Evolutionary conservation across 1,140 invertebrate species (phyloP).

Genomic region (Aphidius gifuensis): DNA sequence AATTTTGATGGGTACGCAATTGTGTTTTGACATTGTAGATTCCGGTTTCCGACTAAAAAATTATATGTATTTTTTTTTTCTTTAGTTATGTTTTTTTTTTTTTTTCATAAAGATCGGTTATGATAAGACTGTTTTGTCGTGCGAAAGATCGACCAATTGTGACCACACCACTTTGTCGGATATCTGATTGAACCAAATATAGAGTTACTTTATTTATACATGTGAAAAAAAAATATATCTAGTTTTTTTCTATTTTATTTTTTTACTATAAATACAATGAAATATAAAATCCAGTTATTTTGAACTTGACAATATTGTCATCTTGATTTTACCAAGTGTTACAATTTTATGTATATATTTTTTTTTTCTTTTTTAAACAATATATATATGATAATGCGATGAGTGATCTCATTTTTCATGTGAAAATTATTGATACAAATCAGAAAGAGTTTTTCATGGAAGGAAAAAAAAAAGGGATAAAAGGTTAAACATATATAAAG

Average conservation of each 20-base stretch:
- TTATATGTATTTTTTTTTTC: background rate
- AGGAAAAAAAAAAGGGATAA: too few species aligned
- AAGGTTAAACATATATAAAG: too few species aligned
- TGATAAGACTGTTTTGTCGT: slow-evolving; percentile 20
- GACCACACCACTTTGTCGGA: background rate
- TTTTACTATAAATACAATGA: too few species aligned
- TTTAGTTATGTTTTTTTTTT: slow-evolving; percentile 20
- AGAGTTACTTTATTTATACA: slow-evolving; percentile 32
- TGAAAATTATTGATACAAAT: too few species aligned
- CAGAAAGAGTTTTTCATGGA: too few species aligned
- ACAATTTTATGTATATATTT: slow-evolving; percentile 30
- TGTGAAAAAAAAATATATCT: background rate
- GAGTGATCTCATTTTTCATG: too few species aligned
- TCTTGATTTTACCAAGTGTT: slow-evolving; percentile 25
- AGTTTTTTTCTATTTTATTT: background rate
- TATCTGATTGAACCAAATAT: slow-evolving; percentile 36
- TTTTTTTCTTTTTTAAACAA: too few species aligned
- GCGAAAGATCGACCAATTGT: slow-evolving; percentile 20
- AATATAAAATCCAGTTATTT: slow-evolving; percentile 23
- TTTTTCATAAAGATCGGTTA: slow-evolving; percentile 8
- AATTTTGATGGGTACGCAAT: slow-evolving; percentile 15
- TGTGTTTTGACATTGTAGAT: slow-evolving; percentile 28
- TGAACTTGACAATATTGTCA: slow-evolving; percentile 7
- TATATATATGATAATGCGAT: too few species aligned
- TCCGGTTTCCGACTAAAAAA: slow-evolving; percentile 24